Conservation (phyloP, 2,113 vertebrate species). For the Neotoma lepida region DNA sequence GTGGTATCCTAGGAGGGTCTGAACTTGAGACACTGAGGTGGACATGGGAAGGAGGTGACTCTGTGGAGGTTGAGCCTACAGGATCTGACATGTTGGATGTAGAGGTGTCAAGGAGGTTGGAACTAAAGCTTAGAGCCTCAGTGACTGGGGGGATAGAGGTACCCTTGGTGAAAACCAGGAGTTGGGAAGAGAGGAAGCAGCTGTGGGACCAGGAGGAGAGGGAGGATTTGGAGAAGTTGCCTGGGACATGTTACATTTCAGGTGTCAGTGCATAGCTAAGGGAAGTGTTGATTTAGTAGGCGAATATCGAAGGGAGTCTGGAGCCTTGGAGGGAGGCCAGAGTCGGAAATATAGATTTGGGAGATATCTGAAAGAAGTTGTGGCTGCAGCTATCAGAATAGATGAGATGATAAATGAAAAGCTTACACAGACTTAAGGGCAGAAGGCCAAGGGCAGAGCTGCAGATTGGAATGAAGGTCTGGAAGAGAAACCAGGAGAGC, state of each 20-base stretch:
- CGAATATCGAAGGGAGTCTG: conserved; percentile 18
- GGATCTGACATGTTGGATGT: background rate
- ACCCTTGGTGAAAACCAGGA: conserved; percentile 20
- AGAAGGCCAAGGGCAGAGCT: conserved; percentile 59
- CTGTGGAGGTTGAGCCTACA: background rate
- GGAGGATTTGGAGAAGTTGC: conserved; percentile 42
- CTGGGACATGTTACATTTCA: conserved; percentile 70
- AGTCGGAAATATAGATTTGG: conserved; percentile 58
- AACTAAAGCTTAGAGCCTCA: conserved; percentile 25
- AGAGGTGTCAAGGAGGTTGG: background rate
- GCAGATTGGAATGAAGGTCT: conserved; percentile 21
- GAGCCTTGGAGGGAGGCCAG: conserved; percentile 71
- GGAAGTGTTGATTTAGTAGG: conserved; percentile 71
- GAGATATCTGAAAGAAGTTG: conserved; percentile 64
- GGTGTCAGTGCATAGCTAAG: conserved; percentile 68
- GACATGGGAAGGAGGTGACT: background rate
- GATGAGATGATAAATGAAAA: conserved; percentile 69
- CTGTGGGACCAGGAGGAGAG: conserved; percentile 62
- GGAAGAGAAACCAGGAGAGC: conserved; percentile 33
- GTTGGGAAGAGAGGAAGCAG: conserved; percentile 36
- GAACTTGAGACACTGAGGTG: background rate
- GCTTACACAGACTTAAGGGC: conserved; percentile 31
- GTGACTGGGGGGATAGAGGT: background rate
- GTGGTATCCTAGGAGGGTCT: background rate
- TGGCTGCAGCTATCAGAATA: conserved; percentile 67